A percentile compares a stretch with the other conserved stretches of the same genome.
Evolutionary conservation across 2,888 invertebrate species (phyloP).

Genomic region (Lasioglossum malachurum): DNA sequence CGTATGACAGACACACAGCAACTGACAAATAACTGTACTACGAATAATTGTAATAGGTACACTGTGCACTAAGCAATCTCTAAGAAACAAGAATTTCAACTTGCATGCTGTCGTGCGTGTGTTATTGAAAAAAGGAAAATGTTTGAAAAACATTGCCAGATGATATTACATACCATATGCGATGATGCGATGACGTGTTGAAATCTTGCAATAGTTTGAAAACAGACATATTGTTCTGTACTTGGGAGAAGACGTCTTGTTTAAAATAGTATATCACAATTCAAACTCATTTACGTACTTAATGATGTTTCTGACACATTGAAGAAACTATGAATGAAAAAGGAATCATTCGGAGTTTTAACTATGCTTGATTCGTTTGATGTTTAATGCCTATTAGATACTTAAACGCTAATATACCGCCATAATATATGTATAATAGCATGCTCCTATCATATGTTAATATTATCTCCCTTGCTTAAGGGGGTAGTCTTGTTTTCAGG

Average conservation of each 20-base stretch:
- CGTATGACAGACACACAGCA: neutral
- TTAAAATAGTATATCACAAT: constrained; percentile 19
- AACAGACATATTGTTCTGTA: constrained; percentile 21
- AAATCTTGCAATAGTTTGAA: constrained; percentile 43
- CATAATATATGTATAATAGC: neutral
- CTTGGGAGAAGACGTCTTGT: constrained; percentile 22
- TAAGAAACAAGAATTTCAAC: neutral
- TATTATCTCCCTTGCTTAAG: neutral
- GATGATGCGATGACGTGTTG: constrained; percentile 65
- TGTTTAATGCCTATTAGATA: constrained; percentile 2
- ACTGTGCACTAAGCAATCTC: neutral
- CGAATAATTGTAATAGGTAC: neutral
- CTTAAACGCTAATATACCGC: neutral
- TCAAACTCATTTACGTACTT: constrained; percentile 71
- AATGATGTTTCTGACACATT: constrained; percentile 82
- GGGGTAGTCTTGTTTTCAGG: no score
- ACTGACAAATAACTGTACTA: constrained; percentile 3
- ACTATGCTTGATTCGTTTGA: neutral
- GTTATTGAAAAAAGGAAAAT: neutral
- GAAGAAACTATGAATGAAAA: constrained; percentile 78
- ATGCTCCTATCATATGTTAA: neutral
- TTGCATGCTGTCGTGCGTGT: neutral
- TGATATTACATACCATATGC: constrained; percentile 69
- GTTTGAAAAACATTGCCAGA: neutral
- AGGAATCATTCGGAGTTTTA: constrained; percentile 51